Conservation (phyloP, 2,888 invertebrate genomes). For the Hetaerina titia region DNA sequence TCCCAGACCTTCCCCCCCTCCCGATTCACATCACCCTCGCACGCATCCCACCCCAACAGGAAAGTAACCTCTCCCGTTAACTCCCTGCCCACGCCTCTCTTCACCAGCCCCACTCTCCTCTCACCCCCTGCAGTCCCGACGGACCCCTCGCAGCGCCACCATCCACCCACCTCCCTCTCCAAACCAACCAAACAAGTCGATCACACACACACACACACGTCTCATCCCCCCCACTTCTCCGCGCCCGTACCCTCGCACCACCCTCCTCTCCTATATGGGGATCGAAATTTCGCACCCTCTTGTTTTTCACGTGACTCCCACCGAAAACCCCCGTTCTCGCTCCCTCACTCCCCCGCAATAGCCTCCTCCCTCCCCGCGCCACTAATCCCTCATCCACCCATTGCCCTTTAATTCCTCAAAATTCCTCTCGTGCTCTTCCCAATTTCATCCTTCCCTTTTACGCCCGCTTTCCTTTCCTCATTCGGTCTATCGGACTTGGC, state of each 20-base stretch:
- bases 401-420: not conserved
- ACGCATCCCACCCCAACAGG: not conserved
- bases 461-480: not conserved
- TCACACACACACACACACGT: not conserved
- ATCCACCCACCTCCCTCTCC: not conserved
- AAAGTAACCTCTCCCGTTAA: not conserved
- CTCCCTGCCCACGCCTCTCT: not conserved
- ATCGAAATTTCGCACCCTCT: not conserved
- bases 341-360: not conserved
- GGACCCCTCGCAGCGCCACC: not conserved
- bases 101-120: not conserved
- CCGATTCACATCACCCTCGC: not conserved
- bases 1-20: not conserved
- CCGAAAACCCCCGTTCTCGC: not conserved
- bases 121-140: not conserved
- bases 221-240: no score
- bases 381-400: not conserved
- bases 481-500: not conserved
- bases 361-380: not conserved
- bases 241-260: not conserved
- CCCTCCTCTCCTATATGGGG: not conserved
- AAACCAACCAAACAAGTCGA: conserved; percentile 13
- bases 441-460: not conserved
- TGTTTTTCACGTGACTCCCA: not conserved
- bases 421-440: not conserved